phyloP scores from a whole-genome alignment of 2,888 invertebrate genomes.

The Heliconius erato region DNA sequence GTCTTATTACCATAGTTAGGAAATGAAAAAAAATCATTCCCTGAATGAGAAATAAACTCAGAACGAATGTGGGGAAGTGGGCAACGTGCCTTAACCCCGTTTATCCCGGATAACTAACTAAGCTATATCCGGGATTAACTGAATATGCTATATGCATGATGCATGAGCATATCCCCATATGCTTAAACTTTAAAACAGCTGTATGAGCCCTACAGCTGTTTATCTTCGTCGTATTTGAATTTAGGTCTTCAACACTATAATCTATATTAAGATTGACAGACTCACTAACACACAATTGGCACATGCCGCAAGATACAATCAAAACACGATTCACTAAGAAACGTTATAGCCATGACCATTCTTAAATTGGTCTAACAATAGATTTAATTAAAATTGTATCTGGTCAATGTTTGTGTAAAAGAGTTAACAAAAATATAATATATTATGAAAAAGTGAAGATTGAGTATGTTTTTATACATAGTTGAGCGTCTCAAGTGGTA shows the following conservation, averaged over 20 bases:
- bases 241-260: background rate
- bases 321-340: conserved; percentile 1
- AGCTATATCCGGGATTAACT: no score
- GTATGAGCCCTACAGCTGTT: background rate
- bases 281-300: conserved; percentile 11
- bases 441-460: background rate
- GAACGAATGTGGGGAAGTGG: no score
- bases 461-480: background rate
- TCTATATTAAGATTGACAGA: conserved; percentile 16
- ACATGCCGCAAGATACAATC: background rate
- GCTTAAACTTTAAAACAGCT: background rate
- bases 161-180: no score
- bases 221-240: background rate
- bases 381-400: background rate
- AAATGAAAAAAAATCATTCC: no score
- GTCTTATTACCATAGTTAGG: no score
- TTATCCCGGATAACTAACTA: no score
- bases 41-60: no score
- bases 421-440: background rate
- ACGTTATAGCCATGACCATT: background rate
- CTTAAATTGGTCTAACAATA: background rate
- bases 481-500: background rate
- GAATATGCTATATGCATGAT: no score
- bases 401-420: background rate
- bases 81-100: no score